These are phyloP conservation scores for Epistrophe eligans DNA, from an alignment of 2,888 invertebrate species.

Conservation along the genomic window DNA sequence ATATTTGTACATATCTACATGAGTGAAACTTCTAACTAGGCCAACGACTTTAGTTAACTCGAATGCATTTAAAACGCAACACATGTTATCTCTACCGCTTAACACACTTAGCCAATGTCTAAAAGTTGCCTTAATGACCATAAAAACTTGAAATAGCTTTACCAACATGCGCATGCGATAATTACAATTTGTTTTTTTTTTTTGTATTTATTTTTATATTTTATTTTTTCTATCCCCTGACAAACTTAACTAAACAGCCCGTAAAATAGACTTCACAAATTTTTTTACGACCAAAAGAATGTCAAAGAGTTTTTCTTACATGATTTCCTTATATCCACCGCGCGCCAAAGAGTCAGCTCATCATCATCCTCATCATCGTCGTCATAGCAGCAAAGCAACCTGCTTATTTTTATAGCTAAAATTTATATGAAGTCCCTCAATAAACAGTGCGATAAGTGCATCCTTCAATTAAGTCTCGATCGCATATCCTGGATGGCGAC, in stretches of 20 bases:
- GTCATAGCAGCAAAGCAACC: neutral
- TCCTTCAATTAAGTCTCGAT: conserved; percentile 42
- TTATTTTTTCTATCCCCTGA: neutral
- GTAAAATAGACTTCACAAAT: conserved; percentile 37
- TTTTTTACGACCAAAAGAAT: conserved; percentile 26
- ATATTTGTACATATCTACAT: neutral
- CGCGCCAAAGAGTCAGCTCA: too few relatives aligned
- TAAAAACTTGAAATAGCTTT: conserved; percentile 38
- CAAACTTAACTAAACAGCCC: conserved; percentile 6
- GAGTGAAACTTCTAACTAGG: conserved; percentile 30
- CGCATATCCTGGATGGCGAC: conserved; percentile 42
- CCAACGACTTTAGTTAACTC: conserved; percentile 23
- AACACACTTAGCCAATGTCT: conserved; percentile 19
- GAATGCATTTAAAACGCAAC: conserved; percentile 14
- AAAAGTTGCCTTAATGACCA: conserved; percentile 22
- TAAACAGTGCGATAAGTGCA: conserved; percentile 44
- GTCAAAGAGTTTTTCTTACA: conserved; percentile 21
- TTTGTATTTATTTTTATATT: too few relatives aligned
- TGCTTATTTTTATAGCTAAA: conserved; percentile 14
- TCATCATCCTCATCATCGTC: neutral
- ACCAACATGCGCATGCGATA: conserved; percentile 28
- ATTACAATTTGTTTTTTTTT: conserved; percentile 17
- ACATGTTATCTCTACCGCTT: conserved; percentile 8
- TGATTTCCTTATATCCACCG: neutral
- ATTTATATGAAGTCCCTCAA: conserved; percentile 25